A percentile compares a stretch with the other conserved stretches of the same genome.
phyloP scores from a whole-genome alignment of 2,797 vertebrate genomes.

The Erpetoichthys calabaricus region DNA sequence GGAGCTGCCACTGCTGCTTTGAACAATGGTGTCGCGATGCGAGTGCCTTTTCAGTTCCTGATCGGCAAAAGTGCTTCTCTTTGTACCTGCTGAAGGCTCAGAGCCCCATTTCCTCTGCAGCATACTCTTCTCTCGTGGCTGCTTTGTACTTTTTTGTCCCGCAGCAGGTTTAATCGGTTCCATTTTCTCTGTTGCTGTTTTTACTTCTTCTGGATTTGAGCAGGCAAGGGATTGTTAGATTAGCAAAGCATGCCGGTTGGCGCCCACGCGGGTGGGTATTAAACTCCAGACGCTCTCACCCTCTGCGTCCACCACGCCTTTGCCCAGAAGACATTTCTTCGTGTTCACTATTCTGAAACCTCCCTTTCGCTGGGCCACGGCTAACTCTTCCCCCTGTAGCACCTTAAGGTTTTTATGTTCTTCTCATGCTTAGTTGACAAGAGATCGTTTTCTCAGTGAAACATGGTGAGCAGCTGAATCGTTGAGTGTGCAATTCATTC shows the following conservation, averaged over 20 bases:
- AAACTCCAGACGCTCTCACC: constrained; percentile 56
- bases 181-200: constrained; percentile 54
- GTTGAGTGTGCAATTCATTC: background rate
- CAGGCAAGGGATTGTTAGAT: constrained; percentile 46
- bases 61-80: constrained; percentile 74
- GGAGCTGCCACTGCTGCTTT: constrained; percentile 37
- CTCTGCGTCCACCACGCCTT: constrained; percentile 35
- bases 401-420: constrained; percentile 2
- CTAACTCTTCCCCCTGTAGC: constrained; percentile 11
- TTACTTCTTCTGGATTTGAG: background rate
- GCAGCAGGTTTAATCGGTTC: constrained; percentile 70
- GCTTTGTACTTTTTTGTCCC: constrained; percentile 76
- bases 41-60: constrained; percentile 59
- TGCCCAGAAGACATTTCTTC: constrained; percentile 16
- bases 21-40: constrained; percentile 63
- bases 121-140: constrained; percentile 69
- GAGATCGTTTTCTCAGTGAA: too few relatives aligned
- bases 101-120: constrained; percentile 81
- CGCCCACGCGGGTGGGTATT: constrained; percentile 44
- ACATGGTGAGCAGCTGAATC: too few relatives aligned
- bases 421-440: background rate
- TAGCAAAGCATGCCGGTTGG: constrained; percentile 56
- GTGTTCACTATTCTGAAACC: constrained; percentile 25
- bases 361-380: constrained; percentile 27
- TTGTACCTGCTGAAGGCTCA: constrained; percentile 67